Base-by-base conservation (phyloP, 2,888 invertebrate genomes). In the Xylocampa areola region DNA sequence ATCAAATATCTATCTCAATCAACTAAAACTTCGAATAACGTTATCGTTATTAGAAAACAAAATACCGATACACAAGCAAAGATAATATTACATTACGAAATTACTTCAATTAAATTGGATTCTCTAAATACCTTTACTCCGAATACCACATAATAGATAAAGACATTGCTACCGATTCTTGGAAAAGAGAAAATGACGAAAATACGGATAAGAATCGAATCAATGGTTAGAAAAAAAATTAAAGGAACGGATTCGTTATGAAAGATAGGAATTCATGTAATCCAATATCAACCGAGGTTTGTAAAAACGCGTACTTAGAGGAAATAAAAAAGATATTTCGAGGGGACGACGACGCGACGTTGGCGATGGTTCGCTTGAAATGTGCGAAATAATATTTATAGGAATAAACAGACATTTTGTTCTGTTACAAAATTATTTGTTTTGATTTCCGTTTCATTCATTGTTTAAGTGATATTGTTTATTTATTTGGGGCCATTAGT, bases 271-370 rank as follows among this genome's bases (percentile, higher is more conserved):
- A 66, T 60, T 65, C 51, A 36, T 50, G 58, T 69, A 72, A 75
- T 68, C 68, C 60, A 72, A 73, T 75, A 73, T 59, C 48, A 37
- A 44, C 29, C 27, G 36, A 36, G 47, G 52, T 74, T 67, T 67
- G 40, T 45, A 44, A 70, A 71, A 64, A 57, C 39, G n/a, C 30
- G 54, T 58, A 47, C 43, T 62, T 70, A 44, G 21, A 52, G 29
- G 49, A 53, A 54, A 62, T 50, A 50, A 41, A 63, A 59, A 58
- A 62, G 37, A 49, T 58, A 52, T 61, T 61, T 64, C 52, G 41
- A 19, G 11, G 40, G 37, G 64, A 43, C 32, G 44, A 32, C 35
- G 30, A 13, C 32, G 40, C 32, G 44, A 32, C 35, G 30, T 16
- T 35, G 40, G 30, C 21, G 33, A 45, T 60, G 63, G 50, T 37